Base-by-base conservation (phyloP, 2,888 invertebrate genomes). In the Clitarchus hookeri region DNA sequence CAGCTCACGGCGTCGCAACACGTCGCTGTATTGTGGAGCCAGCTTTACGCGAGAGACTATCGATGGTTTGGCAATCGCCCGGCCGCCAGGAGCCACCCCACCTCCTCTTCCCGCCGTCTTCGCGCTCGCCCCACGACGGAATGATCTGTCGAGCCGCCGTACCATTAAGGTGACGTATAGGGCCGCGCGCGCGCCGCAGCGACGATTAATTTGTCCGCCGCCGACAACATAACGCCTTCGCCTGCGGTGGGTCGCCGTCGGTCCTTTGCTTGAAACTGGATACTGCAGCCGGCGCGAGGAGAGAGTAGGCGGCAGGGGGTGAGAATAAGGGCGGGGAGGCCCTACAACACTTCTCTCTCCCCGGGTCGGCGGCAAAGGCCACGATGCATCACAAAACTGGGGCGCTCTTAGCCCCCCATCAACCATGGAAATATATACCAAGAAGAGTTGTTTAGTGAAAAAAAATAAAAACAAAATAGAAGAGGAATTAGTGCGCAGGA, bases 151-250 rank as follows among this genome's bases (percentile, higher is more conserved):
- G 65, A 65, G 65, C 65, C 65, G 65, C 65, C 23, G 65, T n/a
- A 65, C 16, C 65, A 65, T 65, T 65, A 65, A 65, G 65, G 65
- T 65, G 65, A 65, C 65, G 65, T n/a, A 65, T 65, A 65, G 65
- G 65, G 65, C 23, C 65, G 65, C 23, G 65, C 23, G 23, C 23
- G 23, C 13, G 65, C 65, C 23, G 23, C 8, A 19, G 23, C 23
- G n/a, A 16, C 23, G n/a, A 23, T 65, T 23, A 65, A 23, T 65
- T 65, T 8, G 19, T 8, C 65, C n/a, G 65, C 65, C n/a, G 65
- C 65, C 65, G 65, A 65, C 65, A 65, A 65, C 65, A 23, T 65
- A 23, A 65, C 65, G 65, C 65, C 65, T 48, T 19, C 65, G 65
- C 65, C 65, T 65, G 65, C n/a, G 65, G 65, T 65, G 65, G 36